Conservation (phyloP, 2,113 vertebrate species). For the Aegithalos caudatus region DNA sequence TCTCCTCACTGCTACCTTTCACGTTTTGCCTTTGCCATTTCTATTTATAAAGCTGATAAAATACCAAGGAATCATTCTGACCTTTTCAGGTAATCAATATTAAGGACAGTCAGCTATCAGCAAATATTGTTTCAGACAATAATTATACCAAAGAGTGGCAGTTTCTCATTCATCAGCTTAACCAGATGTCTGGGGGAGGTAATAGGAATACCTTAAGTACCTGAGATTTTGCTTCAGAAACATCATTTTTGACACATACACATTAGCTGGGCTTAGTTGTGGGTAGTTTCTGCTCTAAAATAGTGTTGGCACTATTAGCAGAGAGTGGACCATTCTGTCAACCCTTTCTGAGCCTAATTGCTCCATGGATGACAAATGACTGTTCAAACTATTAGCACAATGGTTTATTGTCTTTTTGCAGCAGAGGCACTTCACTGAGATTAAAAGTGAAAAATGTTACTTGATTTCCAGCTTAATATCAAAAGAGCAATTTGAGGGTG, state of each 20-base stretch:
- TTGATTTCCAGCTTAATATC: not conserved
- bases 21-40: constrained; percentile 19
- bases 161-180: constrained; percentile 60
- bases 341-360: constrained; percentile 36
- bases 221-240: constrained; percentile 38
- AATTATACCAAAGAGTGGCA: constrained; percentile 46
- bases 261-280: constrained; percentile 19
- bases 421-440: not conserved
- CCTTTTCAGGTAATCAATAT: constrained; percentile 61
- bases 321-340: constrained; percentile 43
- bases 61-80: constrained; percentile 31
- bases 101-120: constrained; percentile 49
- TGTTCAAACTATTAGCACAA: constrained; percentile 23
- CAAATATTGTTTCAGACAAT: constrained; percentile 62
- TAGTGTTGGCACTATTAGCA: not conserved
- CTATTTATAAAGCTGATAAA: constrained; percentile 63
- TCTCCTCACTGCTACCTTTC: not conserved
- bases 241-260: constrained; percentile 37
- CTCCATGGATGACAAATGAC: constrained; percentile 47
- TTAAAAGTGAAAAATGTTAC: constrained; percentile 33
- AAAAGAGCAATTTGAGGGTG: not conserved
- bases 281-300: constrained; percentile 8
- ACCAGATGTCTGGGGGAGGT: not conserved
- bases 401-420: constrained; percentile 35
- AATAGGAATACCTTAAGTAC: constrained; percentile 20